Conservation (phyloP, 92 coral and sea anemone genomes). For the Epizoanthus scotinus region DNA sequence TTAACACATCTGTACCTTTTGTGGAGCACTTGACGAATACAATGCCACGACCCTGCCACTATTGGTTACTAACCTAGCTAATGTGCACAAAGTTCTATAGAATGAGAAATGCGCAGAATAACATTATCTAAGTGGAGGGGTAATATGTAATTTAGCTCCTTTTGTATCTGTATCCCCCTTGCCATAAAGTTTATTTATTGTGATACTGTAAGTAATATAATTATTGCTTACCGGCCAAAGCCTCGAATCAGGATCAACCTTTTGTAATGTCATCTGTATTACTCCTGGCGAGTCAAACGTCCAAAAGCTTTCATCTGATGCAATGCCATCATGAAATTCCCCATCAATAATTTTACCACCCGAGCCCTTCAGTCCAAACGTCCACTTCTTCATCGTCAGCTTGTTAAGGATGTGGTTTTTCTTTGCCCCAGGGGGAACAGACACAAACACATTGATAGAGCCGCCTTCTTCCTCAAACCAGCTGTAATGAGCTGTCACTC, state of each 20-base stretch:
- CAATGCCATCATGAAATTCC: constrained; percentile 67
- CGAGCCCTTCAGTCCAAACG: constrained; percentile 66
- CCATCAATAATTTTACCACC: constrained; percentile 68
- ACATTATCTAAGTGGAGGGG: no score
- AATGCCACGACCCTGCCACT: no score
- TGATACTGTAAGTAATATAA: background rate
- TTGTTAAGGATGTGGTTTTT: constrained; percentile 66
- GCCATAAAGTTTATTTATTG: background rate
- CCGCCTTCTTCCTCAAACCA: constrained; percentile 84
- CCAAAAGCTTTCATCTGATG: constrained; percentile 86
- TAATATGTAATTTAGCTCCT: no score
- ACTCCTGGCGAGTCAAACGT: constrained; percentile 84
- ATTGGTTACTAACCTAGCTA: no score
- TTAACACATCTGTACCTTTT: no score
- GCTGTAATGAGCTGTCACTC: constrained; percentile 76
- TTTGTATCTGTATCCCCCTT: no score
- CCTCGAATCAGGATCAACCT: constrained; percentile 68
- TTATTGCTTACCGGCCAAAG: constrained; percentile 83
- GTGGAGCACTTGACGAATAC: no score
- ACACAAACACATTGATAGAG: constrained; percentile 71
- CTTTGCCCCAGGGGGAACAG: constrained; percentile 65
- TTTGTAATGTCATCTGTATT: constrained; percentile 78
- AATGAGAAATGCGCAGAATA: no score
- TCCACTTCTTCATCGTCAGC: constrained; percentile 69
- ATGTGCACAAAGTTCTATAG: no score